Base-by-base conservation (phyloP, 2,797 vertebrate species). In the Poeciliopsis gracilis region DNA sequence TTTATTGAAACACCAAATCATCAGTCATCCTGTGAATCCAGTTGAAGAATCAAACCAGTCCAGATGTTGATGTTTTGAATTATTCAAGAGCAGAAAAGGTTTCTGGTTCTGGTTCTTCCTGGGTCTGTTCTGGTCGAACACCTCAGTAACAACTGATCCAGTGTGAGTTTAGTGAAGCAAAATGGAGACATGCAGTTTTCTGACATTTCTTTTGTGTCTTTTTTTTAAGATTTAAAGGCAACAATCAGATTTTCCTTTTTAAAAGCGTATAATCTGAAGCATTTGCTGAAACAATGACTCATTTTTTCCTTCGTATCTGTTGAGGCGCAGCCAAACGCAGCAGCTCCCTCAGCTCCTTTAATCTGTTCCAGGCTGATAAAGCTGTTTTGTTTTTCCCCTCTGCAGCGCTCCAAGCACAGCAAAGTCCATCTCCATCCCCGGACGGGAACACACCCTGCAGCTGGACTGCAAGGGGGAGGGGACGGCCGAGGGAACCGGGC, bases 401-500 rank as follows among this genome's bases (percentile, higher is more conserved):
- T 18, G 38, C 83, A 97, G 98, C 76, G 96, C 98, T 63, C 96
- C 97, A 3, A 97, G 97, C 89, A 97, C 97, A 0, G 97, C 97
- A 76, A 99, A 99, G 90, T 97, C 96, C 85, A 97, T 98, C 93
- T 95, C 95, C 45, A 92, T 99, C 84, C 94, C 97, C 0, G 97
- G 97, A 43, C 97, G 94, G 77, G 98, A 98, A 79, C 95, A 96
- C 10, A 96, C 97, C 83, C 95, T 99, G 85, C 98, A 98, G 95
- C 95, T 97, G 94, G 98, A 98, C 84, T 97, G 98, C 81, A 99
- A 99, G 93, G 98, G 98, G 0, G 97, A 98, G 72, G 98, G 98
- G 8, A 98, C 97, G 0, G 90, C 92, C 38, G 80, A 78, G 63
- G 76, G 63, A 57, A 84, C 90, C 2, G 77, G 86, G 75, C 91